Base-by-base conservation (phyloP, 2,888 invertebrate species). In the Ennomos fuscantarius region DNA sequence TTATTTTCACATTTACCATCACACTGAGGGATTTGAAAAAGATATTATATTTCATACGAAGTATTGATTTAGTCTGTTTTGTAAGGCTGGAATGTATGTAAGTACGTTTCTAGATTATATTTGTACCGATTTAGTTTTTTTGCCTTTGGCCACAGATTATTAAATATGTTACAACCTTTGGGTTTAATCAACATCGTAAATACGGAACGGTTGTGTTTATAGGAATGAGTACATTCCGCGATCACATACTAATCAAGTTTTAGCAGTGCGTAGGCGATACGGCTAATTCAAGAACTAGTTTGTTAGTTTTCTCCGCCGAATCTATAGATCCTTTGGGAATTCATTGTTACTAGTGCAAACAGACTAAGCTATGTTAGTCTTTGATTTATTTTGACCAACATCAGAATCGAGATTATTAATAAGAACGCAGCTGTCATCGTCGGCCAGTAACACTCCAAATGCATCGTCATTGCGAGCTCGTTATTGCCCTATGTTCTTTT, bases 261-360 rank as follows among this genome's bases (percentile, higher is more conserved):
- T 42, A 24, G n/a, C 37, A 36, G 36, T 31, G 44, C 33, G 44
- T 52, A 39, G 44, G 51, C 33, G 44, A 60, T 66, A 42, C 60
- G 41, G n/a, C 46, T 44, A 57, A 15, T 55, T 50, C 47, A 13
- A 54, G 32, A 6, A 37, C 36, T 32, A 10, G 36, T 43, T 51
- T 51, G 36, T 36, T 43, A 12, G 37, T 43, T 36, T 42, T 34
- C 24, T 49, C 12, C 24, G 8, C 24, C 24, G 24, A 0, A 24
- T 24, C 24, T 24, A 24, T 24, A 6, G 24, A 24, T 24, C 24
- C 24, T 24, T 24, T 24, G 24, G 24, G 24, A 24, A 24, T 24
- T 24, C 1, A 2, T 24, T 3, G 5, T 24, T 24, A 24, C 24
- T 24, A 24, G 24, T 24, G 24, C 24, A 3, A 24, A 24, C 24